Evolutionary conservation across 2,113 vertebrate genomes (phyloP), one percentile per base, ranked within the genome.

Genomic region (Sclerurus mexicanus): DNA sequence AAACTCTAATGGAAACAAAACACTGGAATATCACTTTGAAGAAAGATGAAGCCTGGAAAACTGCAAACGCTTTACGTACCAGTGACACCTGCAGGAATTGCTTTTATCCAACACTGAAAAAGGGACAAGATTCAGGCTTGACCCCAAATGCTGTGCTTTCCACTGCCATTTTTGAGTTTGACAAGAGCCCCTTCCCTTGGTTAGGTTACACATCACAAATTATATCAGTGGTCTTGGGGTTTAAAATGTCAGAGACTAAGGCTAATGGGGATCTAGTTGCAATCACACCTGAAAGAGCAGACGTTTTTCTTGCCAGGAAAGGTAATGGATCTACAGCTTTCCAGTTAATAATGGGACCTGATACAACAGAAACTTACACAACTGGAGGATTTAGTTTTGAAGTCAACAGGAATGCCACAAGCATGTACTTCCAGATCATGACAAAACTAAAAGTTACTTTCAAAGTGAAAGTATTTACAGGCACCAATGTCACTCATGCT

Each of bases 151-250:
- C 97, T 16, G 94, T 85, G 2, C 22, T 98, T 49, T 97, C 97
- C 11, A 77, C 91, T 30, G 93, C 93, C 19, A 20, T 97, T 75
- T 98, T 95, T 90, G 97, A 97, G 58, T 98, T 98, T 87, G 47
- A 96, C 5, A 63, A 94, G 5, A 97, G 95, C 60, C 97, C 97
- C 9, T 98, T 98, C 83, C 97, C 97, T 24, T 98, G 98, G 98
- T 39, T 98, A 56, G 80, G 7, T 18, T 60, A 83, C 21, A 69
- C 53, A 37, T 50, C 94, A 24, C 81, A 96, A 53, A 95, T 96
- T 1, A 2, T 23, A 89, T 96, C 97, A 60, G 39, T 6, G 8
- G 90, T 98, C 64, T 56, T 94, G 3, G 98, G 97, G 7, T 98
- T 98, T 91, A 90, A 96, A 84, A 92, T 98, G 89, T 69, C 62